Base-by-base conservation (phyloP, 2,888 invertebrate genomes). In the Caenorhabditis doughertyi region DNA sequence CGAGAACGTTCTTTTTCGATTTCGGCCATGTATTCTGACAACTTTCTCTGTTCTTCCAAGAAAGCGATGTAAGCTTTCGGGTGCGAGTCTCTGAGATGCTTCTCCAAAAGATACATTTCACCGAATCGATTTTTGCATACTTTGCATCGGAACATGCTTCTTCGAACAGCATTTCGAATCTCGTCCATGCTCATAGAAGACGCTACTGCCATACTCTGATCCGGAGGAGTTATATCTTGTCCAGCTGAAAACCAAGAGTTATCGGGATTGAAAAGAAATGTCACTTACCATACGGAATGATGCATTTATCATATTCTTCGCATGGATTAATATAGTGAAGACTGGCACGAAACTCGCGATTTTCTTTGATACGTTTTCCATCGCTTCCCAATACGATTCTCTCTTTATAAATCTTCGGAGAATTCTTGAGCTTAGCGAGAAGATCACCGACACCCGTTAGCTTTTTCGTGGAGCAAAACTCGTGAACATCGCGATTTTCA, bases 101-200 rank as follows among this genome's bases (percentile, higher is more conserved):
- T 68, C 64, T 91, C 92, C 47, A 90, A 88, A 1, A 92, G 53
- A 62, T 90, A 88, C 55, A 87, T 86, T 49, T 92, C 92, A 18
- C 88, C 79, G 65, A 91, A 92, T 0, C 92, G 88, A 84, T 89
- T 92, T 27, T 88, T 89, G 67, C 92, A 92, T 44, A 71, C 77
- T 71, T 87, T 88, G 72, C 92, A 92, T 21, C 92, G 65, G 13
- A 89, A 81, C 91, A 91, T 92, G 65, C 89, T 91, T 39, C 87
- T 71, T 1, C 82, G 60, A 51, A 83, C 88, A 18, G 87, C 44
- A 21, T 80, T 82, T 1, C 91, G 85, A 23, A 92, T 85, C 29
- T 90, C 89, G 3, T 86, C 83, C 35, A 70, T 32, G 13, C 60
- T 60, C 51, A 79, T 23, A 13, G 73, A 35, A 7, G 79, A 32